Percentiles rank a stretch among this genome's conserved stretches.
Conservation (phyloP, 2,113 vertebrate genomes). For the Festucalex cinctus region DNA sequence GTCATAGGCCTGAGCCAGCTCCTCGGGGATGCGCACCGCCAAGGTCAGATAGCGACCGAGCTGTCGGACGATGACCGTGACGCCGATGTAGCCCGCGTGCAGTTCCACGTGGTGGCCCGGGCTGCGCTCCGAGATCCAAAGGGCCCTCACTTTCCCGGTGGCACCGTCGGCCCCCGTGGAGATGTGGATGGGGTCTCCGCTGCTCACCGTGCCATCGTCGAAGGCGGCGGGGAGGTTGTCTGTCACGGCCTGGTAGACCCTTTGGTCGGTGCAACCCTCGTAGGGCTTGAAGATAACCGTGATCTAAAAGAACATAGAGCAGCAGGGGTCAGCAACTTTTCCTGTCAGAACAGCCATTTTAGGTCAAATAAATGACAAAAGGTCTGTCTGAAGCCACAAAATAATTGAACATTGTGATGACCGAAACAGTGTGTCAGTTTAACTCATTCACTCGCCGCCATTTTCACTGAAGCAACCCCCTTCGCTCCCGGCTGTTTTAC, state of each 20-base stretch:
- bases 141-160: conserved; percentile 72
- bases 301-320: conserved; percentile 68
- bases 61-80: conserved; percentile 85
- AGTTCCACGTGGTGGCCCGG: conserved; percentile 83
- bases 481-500: too few species aligned
- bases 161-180: conserved; percentile 69
- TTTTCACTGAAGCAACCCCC: too few species aligned
- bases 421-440: too few species aligned
- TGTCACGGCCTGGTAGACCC: conserved; percentile 92
- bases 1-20: conserved; percentile 82
- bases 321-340: too few species aligned
- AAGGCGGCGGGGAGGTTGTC: conserved; percentile 93
- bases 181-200: conserved; percentile 61
- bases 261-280: conserved; percentile 90
- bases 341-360: too few species aligned
- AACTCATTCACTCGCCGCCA: too few species aligned
- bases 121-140: conserved; percentile 84
- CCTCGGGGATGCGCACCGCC: conserved; percentile 86
- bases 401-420: too few species aligned
- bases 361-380: too few species aligned
- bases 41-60: conserved; percentile 89
- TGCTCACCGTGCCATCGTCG: conserved; percentile 87
- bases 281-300: conserved; percentile 96
- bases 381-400: too few species aligned
- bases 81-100: conserved; percentile 88